Evolutionary conservation across 2,888 invertebrate species (phyloP).

Genomic region (Melipona beecheii): DNA sequence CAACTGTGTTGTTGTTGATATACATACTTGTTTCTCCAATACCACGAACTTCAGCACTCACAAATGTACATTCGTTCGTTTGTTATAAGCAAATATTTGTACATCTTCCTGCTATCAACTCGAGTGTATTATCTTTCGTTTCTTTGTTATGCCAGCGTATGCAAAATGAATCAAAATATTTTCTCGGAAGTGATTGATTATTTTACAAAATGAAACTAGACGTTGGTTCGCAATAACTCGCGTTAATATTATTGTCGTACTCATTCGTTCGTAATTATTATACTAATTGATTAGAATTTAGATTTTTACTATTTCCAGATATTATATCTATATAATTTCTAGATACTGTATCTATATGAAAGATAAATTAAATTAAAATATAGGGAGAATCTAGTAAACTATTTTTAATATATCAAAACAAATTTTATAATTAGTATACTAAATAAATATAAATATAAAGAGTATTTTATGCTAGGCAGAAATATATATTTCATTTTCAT

Average conservation of each 20-base stretch:
- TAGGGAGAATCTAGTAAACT: no score
- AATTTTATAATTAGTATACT: no score
- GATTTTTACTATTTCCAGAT: no score
- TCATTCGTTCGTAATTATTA: not conserved
- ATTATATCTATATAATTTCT: no score
- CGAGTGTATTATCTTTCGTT: not conserved
- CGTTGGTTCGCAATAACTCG: not conserved
- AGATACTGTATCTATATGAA: no score
- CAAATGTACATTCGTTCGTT: not conserved
- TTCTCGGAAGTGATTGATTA: not conserved
- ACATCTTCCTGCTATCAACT: not conserved
- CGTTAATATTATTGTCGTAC: not conserved
- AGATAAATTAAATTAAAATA: no score
- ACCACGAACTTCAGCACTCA: not conserved
- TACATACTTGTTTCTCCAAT: not conserved
- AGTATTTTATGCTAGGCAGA: no score
- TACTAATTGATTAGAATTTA: no score
- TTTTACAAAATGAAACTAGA: not conserved
- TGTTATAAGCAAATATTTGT: constrained; percentile 23
- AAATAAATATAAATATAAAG: no score
- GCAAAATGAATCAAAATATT: not conserved
- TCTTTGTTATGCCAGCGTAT: not conserved
- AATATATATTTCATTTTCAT: no score
- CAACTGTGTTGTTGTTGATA: not conserved
- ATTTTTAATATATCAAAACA: no score